phyloP scores from a whole-genome alignment of 2,888 invertebrate genomes.

The Cephus spinipes region DNA sequence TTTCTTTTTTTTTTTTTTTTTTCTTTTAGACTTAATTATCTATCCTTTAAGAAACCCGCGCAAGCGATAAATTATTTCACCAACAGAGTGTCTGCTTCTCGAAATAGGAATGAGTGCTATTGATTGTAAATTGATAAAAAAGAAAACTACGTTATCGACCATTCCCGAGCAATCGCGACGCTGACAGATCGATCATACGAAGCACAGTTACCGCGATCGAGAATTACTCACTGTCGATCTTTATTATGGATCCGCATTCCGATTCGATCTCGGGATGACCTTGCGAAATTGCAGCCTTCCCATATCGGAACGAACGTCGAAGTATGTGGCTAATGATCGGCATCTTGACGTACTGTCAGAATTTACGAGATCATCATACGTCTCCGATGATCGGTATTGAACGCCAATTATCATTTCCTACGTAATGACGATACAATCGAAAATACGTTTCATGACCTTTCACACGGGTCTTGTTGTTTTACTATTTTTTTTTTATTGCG shows the following conservation, averaged over 20 bases:
- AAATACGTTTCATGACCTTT: neutral
- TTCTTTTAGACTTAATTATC: neutral
- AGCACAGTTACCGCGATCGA: neutral
- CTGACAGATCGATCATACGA: neutral
- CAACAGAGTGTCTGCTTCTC: neutral
- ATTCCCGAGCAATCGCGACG: neutral
- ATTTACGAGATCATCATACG: neutral
- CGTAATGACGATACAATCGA: neutral
- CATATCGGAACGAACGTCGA: neutral
- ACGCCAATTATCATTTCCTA: neutral
- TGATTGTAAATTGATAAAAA: neutral
- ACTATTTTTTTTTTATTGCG: neutral
- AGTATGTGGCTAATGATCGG: neutral
- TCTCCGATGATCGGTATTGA: neutral
- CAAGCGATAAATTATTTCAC: neutral
- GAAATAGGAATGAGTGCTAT: no score
- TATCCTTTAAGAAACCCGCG: neutral
- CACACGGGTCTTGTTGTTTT: neutral
- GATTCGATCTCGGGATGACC: neutral
- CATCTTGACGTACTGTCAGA: neutral
- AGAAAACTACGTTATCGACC: neutral
- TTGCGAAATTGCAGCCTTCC: neutral
- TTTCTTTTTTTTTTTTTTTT: no score
- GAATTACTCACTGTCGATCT: neutral
- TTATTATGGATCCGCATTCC: neutral